Conservation (phyloP, 2,113 vertebrate genomes). For the Lipophrys pholis region DNA sequence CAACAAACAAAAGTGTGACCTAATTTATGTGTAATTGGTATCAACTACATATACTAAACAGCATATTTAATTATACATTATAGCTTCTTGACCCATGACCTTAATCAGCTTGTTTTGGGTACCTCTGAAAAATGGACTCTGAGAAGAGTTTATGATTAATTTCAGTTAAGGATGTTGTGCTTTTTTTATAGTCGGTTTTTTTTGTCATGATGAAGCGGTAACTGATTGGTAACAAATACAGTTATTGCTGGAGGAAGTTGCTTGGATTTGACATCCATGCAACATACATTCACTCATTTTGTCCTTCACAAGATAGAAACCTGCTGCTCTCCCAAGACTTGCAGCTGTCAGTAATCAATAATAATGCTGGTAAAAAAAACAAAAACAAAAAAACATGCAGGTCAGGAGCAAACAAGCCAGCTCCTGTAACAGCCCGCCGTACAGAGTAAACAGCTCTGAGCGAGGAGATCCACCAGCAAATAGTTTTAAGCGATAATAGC, state of each 20-base stretch:
- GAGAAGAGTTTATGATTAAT: neutral
- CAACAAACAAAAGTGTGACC: neutral
- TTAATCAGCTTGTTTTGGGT: too few species aligned
- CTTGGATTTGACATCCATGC: neutral
- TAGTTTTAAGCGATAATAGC: conserved; percentile 31
- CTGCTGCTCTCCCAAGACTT: neutral
- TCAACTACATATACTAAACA: neutral
- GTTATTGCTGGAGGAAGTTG: neutral
- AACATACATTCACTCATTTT: neutral
- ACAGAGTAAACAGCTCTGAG: conserved; percentile 17
- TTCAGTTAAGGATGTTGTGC: too few species aligned
- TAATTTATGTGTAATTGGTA: neutral
- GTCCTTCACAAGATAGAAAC: neutral
- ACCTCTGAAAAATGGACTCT: neutral
- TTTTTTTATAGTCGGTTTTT: neutral
- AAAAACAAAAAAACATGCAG: neutral
- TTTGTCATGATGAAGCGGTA: neutral
- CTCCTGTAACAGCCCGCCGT: neutral
- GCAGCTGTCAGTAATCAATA: neutral
- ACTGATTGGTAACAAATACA: neutral
- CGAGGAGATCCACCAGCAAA: conserved; percentile 15
- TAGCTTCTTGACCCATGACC: too few species aligned
- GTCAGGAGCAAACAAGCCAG: neutral
- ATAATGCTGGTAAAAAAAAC: neutral
- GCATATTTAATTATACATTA: neutral